These are phyloP conservation scores for Bagarius yarrelli DNA, from an alignment of 2,113 vertebrate genomes.

Conservation along the genomic window DNA sequence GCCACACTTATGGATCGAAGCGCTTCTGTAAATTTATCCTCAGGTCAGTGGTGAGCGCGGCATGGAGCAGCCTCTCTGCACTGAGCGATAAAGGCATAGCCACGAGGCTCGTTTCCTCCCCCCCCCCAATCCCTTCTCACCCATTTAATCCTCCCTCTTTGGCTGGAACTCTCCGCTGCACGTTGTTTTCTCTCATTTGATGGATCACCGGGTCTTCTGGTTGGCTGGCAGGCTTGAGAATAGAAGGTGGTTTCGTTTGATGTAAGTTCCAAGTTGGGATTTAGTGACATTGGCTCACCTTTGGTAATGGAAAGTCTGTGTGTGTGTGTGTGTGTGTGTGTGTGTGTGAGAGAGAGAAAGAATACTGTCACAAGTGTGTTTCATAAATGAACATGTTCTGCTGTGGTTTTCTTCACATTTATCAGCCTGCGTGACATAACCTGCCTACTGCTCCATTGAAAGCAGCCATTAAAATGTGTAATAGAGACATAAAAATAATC, in stretches of 20 bases:
- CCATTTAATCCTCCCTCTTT: conserved; percentile 35
- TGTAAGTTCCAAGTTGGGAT: conserved; percentile 46
- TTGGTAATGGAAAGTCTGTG: conserved; percentile 28
- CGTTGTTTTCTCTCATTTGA: conserved; percentile 39
- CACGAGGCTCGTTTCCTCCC: conserved; percentile 12
- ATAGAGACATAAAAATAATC: conserved; percentile 31
- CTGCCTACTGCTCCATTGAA: conserved; percentile 1
- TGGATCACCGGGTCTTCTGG: conserved; percentile 39
- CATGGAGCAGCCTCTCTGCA: conserved; percentile 25
- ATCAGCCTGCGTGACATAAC: not conserved
- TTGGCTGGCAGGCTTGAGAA: conserved; percentile 40
- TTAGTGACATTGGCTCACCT: conserved; percentile 42
- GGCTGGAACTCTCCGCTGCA: not conserved
- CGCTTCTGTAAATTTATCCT: conserved; percentile 35
- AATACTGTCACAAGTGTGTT: not conserved
- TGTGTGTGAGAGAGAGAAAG: not conserved
- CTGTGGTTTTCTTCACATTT: conserved; percentile 11
- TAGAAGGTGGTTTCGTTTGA: conserved; percentile 47
- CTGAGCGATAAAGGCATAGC: conserved; percentile 27
- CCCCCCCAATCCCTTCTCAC: not conserved
- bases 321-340: conserved; percentile 11
- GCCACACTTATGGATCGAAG: conserved; percentile 46
- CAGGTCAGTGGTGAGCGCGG: conserved; percentile 18
- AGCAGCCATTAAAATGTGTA: conserved; percentile 27
- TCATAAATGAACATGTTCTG: conserved; percentile 37